These are phyloP conservation scores for Zosterops japonicus DNA, from an alignment of 2,113 vertebrate species.

Conservation along the genomic window DNA sequence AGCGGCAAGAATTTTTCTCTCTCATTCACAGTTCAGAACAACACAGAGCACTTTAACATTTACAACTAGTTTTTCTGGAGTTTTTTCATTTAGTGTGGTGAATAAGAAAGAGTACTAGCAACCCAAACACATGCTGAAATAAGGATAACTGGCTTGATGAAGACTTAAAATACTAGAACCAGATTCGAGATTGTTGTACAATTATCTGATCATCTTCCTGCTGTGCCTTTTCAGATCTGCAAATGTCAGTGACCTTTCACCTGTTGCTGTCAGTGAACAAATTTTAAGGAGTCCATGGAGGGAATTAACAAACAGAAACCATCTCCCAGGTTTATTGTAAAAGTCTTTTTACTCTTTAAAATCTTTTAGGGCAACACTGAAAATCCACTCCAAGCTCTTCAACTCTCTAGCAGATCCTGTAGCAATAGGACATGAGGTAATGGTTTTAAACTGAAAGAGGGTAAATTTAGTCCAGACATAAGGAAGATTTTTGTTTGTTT, in stretches of 20 bases:
- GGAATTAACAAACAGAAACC: not conserved
- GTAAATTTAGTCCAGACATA: not conserved
- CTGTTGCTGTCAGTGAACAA: not conserved
- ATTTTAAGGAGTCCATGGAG: not conserved
- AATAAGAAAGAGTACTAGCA: not conserved
- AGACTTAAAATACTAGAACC: not conserved
- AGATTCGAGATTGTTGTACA: not conserved
- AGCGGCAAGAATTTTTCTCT: not conserved
- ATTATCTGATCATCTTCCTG: not conserved
- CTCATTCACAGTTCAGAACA: not conserved
- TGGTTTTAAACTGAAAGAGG: not conserved
- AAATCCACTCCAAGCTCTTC: not conserved
- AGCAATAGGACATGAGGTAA: not conserved
- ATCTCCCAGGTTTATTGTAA: not conserved
- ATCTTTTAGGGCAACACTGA: not conserved
- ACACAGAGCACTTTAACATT: not conserved
- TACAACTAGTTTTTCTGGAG: not conserved
- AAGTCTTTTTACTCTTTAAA: not conserved
- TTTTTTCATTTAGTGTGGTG: not conserved
- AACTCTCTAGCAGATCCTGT: not conserved
- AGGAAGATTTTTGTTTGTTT: not conserved
- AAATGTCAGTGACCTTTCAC: not conserved
- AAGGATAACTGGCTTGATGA: not conserved
- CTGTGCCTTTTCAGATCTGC: not conserved
- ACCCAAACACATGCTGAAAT: not conserved